Percentiles rank a stretch among this genome's conserved stretches.
Conservation (phyloP, 1,140 invertebrate species). For the Subanguina moxae region DNA sequence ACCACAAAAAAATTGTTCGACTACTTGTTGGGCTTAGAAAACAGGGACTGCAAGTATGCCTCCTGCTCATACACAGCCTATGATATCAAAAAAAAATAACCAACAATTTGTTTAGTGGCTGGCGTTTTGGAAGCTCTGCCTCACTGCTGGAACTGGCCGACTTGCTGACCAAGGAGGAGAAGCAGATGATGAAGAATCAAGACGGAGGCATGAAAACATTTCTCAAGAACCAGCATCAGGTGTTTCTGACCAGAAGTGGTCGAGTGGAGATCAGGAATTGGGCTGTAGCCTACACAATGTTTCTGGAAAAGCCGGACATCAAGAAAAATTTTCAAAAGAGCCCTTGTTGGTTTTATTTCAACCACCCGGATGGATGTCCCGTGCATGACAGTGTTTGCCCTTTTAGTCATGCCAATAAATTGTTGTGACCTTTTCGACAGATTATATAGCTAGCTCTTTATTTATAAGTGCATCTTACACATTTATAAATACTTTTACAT, state of each 20-base stretch:
- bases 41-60: too few relatives aligned
- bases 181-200: slow-evolving; percentile 24
- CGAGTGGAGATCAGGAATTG: slow-evolving; percentile 22
- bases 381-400: neutral
- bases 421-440: too few relatives aligned
- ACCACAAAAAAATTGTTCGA: slow-evolving; percentile 16
- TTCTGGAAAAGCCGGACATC: neutral
- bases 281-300: slow-evolving; percentile 6
- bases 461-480: too few relatives aligned
- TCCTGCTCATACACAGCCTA: too few relatives aligned
- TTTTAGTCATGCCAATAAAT: neutral
- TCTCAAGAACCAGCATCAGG: slow-evolving; percentile 29
- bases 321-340: neutral
- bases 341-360: slow-evolving; percentile 4
- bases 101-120: too few relatives aligned
- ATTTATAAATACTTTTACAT: too few relatives aligned
- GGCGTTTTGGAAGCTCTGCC: slow-evolving; percentile 16
- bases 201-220: slow-evolving; percentile 34
- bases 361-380: slow-evolving; percentile 9
- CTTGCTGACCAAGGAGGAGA: slow-evolving; percentile 15
- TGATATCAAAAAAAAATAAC: too few relatives aligned
- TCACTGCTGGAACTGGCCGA: slow-evolving; percentile 13
- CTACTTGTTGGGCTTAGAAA: slow-evolving; percentile 2
- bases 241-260: slow-evolving; percentile 14
- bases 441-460: too few relatives aligned